Conservation (phyloP, 35 echinoderm and acorn worm genomes). For the Chiridota heheva region DNA sequence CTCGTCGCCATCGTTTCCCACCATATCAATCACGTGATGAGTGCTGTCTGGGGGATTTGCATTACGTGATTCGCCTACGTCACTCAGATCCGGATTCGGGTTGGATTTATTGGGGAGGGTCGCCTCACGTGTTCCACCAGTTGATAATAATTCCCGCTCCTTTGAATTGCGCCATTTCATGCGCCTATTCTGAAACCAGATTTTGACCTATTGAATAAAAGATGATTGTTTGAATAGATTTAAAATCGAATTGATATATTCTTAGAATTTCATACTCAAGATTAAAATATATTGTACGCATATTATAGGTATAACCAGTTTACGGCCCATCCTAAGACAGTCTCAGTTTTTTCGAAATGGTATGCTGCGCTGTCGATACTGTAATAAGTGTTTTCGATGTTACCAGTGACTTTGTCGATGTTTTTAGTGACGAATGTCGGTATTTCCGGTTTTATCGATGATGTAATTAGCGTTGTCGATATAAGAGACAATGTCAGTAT, state of each 20-base stretch:
- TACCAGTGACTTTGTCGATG: too few relatives aligned
- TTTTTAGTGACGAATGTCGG: too few relatives aligned
- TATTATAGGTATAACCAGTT: too few relatives aligned
- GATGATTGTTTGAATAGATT: not conserved
- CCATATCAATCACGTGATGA: slow-evolving; percentile 31
- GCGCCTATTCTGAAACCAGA: slow-evolving; percentile 99
- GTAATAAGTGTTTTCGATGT: too few relatives aligned
- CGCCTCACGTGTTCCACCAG: slow-evolving; percentile 86
- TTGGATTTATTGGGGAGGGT: slow-evolving; percentile 97
- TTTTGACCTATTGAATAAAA: slow-evolving; percentile 77
- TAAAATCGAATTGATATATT: not conserved
- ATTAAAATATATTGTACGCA: too few relatives aligned
- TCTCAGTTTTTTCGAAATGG: too few relatives aligned
- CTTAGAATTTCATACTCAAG: too few relatives aligned
- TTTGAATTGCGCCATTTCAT: slow-evolving; percentile 99
- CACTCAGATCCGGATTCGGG: slow-evolving; percentile 97
- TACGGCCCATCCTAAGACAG: too few relatives aligned
- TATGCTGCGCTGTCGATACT: too few relatives aligned
- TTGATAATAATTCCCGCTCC: slow-evolving; percentile 86
- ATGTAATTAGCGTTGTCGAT: too few relatives aligned
- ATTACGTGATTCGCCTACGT: slow-evolving; percentile 60
- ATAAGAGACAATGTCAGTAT: too few relatives aligned
- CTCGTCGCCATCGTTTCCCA: slow-evolving; percentile 37
- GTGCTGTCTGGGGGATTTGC: slow-evolving; percentile 16
- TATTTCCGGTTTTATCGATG: too few relatives aligned